Percentiles rank a stretch among this genome's conserved stretches.
Evolutionary conservation across 2,888 invertebrate genomes (phyloP).

Genomic region (Harpagoxenus sublaevis): DNA sequence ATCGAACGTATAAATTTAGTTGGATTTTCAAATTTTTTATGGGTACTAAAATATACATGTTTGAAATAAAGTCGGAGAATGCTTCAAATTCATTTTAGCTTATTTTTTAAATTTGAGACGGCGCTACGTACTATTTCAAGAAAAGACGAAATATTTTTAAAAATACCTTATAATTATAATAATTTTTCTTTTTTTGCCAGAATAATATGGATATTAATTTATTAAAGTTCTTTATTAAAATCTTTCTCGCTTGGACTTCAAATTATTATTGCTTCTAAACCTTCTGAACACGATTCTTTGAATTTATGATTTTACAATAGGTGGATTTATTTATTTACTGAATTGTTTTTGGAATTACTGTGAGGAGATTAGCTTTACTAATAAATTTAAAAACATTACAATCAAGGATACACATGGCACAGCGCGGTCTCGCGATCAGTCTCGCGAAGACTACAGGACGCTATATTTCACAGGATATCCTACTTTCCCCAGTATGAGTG

Average conservation of each 20-base stretch:
- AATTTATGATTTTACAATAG: not conserved
- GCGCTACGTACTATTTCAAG: not conserved
- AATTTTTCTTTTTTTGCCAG: not conserved
- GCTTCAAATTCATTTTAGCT: not conserved
- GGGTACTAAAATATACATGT: conserved; percentile 6
- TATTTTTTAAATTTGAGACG: not conserved
- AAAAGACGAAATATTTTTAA: not conserved
- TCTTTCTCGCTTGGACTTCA: not conserved
- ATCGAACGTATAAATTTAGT: not conserved
- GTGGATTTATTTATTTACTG: not conserved
- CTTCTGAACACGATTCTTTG: not conserved
- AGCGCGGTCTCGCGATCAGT: not conserved
- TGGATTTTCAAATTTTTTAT: not conserved
- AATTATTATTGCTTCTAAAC: not conserved
- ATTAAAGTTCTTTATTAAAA: not conserved
- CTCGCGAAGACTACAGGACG: conserved; percentile 10
- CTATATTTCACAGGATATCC: conserved; percentile 37
- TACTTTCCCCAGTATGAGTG: conserved; percentile 44
- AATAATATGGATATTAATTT: not conserved
- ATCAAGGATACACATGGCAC: not conserved
- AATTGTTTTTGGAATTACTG: not conserved
- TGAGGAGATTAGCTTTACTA: not conserved
- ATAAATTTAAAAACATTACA: not conserved
- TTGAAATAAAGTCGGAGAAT: not conserved
- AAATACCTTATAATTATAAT: not conserved